phyloP scores from a whole-genome alignment of 2,888 invertebrate genomes.

The Oscheius onirici region DNA sequence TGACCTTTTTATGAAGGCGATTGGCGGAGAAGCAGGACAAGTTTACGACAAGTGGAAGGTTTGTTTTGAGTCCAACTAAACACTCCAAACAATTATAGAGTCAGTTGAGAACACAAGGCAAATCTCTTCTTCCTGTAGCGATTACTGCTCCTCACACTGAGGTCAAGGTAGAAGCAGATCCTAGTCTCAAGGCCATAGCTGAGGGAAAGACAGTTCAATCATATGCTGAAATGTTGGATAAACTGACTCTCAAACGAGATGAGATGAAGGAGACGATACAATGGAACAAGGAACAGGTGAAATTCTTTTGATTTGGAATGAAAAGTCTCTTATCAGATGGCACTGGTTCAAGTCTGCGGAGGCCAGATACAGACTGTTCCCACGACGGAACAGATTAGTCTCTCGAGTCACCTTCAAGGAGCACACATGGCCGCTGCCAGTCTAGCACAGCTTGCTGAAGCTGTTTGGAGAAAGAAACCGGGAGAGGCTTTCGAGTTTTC shows the following conservation, averaged over 20 bases:
- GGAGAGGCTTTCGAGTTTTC: background rate
- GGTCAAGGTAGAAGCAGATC: background rate
- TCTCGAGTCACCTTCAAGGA: background rate
- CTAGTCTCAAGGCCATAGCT: background rate
- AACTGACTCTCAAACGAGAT: background rate
- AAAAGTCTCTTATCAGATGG: constrained; percentile 1
- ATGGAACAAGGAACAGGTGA: constrained; percentile 5
- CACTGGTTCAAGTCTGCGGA: constrained; percentile 5
- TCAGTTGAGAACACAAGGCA: constrained; percentile 1
- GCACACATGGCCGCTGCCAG: constrained; percentile 9
- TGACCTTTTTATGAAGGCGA: constrained; percentile 7
- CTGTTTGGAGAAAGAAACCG: background rate
- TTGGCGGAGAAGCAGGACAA: background rate
- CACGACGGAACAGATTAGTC: constrained; percentile 3
- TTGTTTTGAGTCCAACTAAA: background rate
- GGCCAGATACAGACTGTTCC: background rate
- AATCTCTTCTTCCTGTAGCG: background rate
- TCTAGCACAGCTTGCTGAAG: background rate
- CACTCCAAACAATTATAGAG: background rate
- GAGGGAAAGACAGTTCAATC: constrained; percentile 5
- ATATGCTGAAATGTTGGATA: background rate
- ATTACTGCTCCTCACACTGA: background rate
- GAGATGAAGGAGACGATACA: background rate
- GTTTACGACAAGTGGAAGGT: constrained; percentile 18
- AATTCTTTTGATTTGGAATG: background rate